phyloP scores from a whole-genome alignment of 2,888 invertebrate species.

The Micropterix aruncella region DNA sequence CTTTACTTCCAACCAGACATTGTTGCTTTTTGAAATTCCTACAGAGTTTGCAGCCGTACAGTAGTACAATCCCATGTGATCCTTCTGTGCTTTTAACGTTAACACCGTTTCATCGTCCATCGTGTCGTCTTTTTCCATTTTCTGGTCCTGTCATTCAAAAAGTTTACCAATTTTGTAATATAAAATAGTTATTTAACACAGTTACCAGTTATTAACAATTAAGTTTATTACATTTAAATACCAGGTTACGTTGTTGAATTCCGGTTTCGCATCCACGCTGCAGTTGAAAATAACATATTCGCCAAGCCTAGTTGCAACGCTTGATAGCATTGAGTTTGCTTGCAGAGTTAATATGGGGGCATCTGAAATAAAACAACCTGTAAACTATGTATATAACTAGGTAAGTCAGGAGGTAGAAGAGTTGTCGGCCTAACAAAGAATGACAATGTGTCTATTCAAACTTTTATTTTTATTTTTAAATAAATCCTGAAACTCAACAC shows the following conservation, averaged over 20 bases:
- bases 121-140: constrained; percentile 16
- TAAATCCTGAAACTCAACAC: no score
- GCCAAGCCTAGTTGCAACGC: no score
- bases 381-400: no score
- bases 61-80: constrained; percentile 26
- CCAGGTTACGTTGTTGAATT: constrained; percentile 25
- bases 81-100: constrained; percentile 18
- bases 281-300: constrained; percentile 24
- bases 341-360: no score
- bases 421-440: no score
- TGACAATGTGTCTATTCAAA: no score
- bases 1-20: constrained; percentile 22
- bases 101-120: constrained; percentile 16
- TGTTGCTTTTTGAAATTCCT: constrained; percentile 24
- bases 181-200: no score
- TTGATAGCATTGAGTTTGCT: no score
- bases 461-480: no score
- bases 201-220: neutral
- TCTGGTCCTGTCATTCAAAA: constrained; percentile 14
- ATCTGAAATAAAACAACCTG: no score
- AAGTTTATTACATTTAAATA: constrained; percentile 23
- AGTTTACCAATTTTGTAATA: no score
- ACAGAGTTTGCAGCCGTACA: constrained; percentile 28
- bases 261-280: constrained; percentile 26
- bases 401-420: no score